Base-by-base conservation (phyloP, 2,888 invertebrate genomes). In the Xiphydria camelus region DNA sequence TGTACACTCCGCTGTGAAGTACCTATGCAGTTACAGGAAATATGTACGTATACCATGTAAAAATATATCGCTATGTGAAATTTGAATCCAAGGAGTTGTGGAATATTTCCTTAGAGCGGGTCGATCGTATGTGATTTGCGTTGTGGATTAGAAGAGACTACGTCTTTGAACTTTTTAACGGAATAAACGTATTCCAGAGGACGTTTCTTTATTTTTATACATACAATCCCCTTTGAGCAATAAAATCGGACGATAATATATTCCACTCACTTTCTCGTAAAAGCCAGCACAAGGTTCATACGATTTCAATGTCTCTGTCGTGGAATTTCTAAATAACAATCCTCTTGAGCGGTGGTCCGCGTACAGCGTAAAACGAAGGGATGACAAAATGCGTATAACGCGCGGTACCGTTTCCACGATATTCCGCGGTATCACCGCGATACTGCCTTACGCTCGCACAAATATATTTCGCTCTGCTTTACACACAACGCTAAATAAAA, bases 181-280 rank as follows among this genome's bases (percentile, higher is more conserved):
- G 21, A 10, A 45, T 35, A 18, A 4, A 49, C 35, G 41, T 20
- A 5, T 36, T 10, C 10, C n/a, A 31, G n/a, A 31, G 5, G 4
- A 6, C 12, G 18, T 4, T 5, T 12, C 20, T 20, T 9, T 22
- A 18, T 36, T 36, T 36, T 7, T 4, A 7, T 38, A 10, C 14
- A 14, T 10, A 34, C 10, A 34, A 18, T 9, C n/a, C n/a, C n/a
- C n/a, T 34, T 18, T 32, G 19, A 38, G 32, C 25, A 26, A 35
- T 20, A 15, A 31, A 36, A 48, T 46, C 46, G 44, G 32, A 46
- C 43, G 32, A 42, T 32, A 43, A 41, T 21, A 46, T 47, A 25
- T 41, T 49, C 31, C 39, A 49, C 53, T 48, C 51, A 46, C 47
- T 38, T 47, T 40, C 29, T 25, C 20, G 23, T 14, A 47, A 38